These are phyloP conservation scores for Amphipyra berbera DNA, from an alignment of 2,888 invertebrate species.

Conservation along the genomic window DNA sequence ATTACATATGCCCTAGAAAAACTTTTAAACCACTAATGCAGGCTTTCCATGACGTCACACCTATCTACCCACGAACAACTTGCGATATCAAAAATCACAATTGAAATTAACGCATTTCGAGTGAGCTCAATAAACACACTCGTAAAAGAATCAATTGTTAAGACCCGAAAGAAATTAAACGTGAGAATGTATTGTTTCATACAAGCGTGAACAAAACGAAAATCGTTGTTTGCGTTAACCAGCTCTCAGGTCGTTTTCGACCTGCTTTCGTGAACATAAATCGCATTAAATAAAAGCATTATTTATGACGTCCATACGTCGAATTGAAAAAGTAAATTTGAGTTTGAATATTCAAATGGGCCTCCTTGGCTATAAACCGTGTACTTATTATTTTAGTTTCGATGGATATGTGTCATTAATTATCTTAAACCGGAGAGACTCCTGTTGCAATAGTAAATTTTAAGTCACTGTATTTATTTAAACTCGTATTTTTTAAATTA, in stretches of 20 bases:
- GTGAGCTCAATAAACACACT: slow-evolving; percentile 88
- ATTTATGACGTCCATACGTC: slow-evolving; percentile 79
- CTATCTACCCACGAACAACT: slow-evolving; percentile 50
- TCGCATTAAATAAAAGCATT: slow-evolving; percentile 85
- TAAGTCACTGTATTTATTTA: slow-evolving; percentile 18
- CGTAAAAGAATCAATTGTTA: slow-evolving; percentile 88
- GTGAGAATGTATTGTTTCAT: slow-evolving; percentile 90
- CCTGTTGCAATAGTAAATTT: not conserved
- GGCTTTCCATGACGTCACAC: slow-evolving; percentile 39
- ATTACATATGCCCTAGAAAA: slow-evolving; percentile 47
- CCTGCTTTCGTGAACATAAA: slow-evolving; percentile 86
- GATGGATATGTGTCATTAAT: slow-evolving; percentile 45
- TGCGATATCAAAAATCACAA: slow-evolving; percentile 74
- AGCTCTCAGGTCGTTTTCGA: slow-evolving; percentile 88
- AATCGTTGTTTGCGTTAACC: slow-evolving; percentile 85
- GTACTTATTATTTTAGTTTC: slow-evolving; percentile 66
- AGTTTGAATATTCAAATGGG: slow-evolving; percentile 65
- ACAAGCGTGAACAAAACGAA: slow-evolving; percentile 86
- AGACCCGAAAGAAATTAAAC: slow-evolving; percentile 88
- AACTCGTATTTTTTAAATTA: slow-evolving; percentile 36
- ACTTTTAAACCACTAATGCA: slow-evolving; percentile 26
- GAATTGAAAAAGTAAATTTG: slow-evolving; percentile 78
- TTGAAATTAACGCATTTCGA: slow-evolving; percentile 84
- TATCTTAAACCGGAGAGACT: slow-evolving; percentile 22
- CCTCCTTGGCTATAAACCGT: slow-evolving; percentile 67